Base-by-base conservation (phyloP, 2,888 invertebrate genomes). In the Xylophagus ater region DNA sequence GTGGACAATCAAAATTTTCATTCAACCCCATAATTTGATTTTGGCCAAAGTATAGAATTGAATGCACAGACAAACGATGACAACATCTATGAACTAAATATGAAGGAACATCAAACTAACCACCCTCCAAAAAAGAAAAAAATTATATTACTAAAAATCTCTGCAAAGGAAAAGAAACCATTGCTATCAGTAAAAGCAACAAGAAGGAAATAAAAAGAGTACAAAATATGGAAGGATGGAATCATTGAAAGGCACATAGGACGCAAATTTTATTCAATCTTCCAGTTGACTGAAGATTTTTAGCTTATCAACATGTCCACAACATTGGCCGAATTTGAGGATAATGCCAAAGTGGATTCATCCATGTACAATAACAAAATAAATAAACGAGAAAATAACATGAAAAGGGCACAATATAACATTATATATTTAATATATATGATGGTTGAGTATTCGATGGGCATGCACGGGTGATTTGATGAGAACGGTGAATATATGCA, bases 211-310 rank as follows among this genome's bases (percentile, higher is more conserved):
- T n/a, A n/a, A n/a, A n/a, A n/a, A n/a, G n/a, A n/a, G n/a, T n/a
- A n/a, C n/a, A n/a, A n/a, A n/a, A n/a, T n/a, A n/a, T n/a, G n/a
- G n/a, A n/a, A n/a, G n/a, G n/a, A n/a, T n/a, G n/a, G n/a, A n/a
- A n/a, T n/a, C n/a, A n/a, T n/a, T n/a, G n/a, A n/a, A n/a, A n/a
- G n/a, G n/a, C n/a, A n/a, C n/a, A n/a, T n/a, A n/a, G n/a, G n/a
- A 60, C 54, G 51, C 61, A 59, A 59, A 59, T 59, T 59, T 59
- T 60, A 61, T 59, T 61, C 59, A 61, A 61, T 59, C 62, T 59
- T 59, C 62, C 59, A 58, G 58, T 52, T 56, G 62, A 59, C 48
- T 59, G 55, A 44, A 40, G 39, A 45, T 50, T 47, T 38, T 35
- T 44, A 43, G 48, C 52, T 52, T 52, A 52, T 52, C 52, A 51